Percentiles rank a stretch among this genome's conserved stretches.
These are phyloP conservation scores for Netelia fuscicornis DNA, from an alignment of 2,888 invertebrate species.

Conservation along the genomic window DNA sequence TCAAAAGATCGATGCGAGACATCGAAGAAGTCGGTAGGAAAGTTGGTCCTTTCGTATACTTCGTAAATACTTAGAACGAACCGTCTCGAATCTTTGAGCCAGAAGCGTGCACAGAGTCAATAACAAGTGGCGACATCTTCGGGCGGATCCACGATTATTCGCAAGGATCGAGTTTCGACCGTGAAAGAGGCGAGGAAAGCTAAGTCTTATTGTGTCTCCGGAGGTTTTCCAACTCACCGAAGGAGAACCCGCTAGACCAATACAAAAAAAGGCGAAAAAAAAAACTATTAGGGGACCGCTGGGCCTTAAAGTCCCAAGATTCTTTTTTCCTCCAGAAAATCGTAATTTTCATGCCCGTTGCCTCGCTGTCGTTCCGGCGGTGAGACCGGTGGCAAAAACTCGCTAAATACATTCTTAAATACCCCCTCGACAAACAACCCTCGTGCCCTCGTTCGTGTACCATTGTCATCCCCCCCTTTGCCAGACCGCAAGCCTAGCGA, in stretches of 20 bases:
- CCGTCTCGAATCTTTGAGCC: slow-evolving; percentile 44
- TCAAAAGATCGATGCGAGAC: slow-evolving; percentile 19
- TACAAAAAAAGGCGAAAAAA: slow-evolving; percentile 35
- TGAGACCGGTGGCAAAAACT: slow-evolving; percentile 70
- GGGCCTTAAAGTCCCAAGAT: slow-evolving; percentile 11
- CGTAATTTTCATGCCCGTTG: slow-evolving; percentile 75
- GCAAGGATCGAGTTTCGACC: slow-evolving; percentile 68
- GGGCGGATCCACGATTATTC: slow-evolving; percentile 70
- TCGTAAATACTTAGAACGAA: slow-evolving; percentile 55
- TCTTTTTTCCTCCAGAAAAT: slow-evolving; percentile 64
- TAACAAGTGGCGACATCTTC: slow-evolving; percentile 72
- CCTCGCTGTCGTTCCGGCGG: slow-evolving; percentile 50
- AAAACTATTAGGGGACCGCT: slow-evolving; percentile 26
- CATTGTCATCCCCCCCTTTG: background rate
- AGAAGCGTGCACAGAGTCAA: slow-evolving; percentile 71
- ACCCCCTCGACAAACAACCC: slow-evolving; percentile 61
- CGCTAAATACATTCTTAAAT: slow-evolving; percentile 81
- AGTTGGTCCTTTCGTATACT: slow-evolving; percentile 41
- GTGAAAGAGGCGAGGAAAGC: slow-evolving; percentile 64
- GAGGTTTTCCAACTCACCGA: slow-evolving; percentile 46
- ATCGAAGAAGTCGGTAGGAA: slow-evolving; percentile 35
- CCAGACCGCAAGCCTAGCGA: background rate
- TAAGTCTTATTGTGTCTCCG: slow-evolving; percentile 56
- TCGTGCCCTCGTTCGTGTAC: slow-evolving; percentile 74
- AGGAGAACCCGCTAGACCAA: slow-evolving; percentile 50